These are phyloP conservation scores for Leptodactylus fuscus DNA, from an alignment of 2,113 vertebrate genomes.

Conservation along the genomic window DNA sequence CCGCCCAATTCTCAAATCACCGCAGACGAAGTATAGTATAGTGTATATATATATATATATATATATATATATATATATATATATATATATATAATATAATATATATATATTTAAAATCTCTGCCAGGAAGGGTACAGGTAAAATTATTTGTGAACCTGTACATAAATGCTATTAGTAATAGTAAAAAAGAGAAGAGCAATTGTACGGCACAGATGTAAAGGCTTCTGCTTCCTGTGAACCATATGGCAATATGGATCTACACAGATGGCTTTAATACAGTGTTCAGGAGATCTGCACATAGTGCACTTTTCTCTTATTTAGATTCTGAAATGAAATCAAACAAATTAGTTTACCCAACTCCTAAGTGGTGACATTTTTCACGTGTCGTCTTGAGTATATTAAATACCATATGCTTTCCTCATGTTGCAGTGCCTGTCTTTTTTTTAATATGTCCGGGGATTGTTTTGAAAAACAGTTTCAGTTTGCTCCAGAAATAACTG, in stretches of 20 bases:
- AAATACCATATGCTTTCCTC: slow-evolving; percentile 26
- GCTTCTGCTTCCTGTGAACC: slow-evolving; percentile 42
- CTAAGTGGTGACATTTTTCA: slow-evolving; percentile 54
- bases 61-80: too few relatives aligned
- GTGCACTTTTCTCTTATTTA: slow-evolving; percentile 46
- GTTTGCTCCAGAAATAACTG: background rate
- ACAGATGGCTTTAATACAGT: slow-evolving; percentile 52
- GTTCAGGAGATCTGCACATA: slow-evolving; percentile 46
- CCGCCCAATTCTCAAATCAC: too few relatives aligned
- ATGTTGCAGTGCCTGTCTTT: background rate
- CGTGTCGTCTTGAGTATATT: slow-evolving; percentile 38
- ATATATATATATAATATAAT: background rate
- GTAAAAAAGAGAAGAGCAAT: slow-evolving; percentile 33
- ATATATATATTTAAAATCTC: background rate
- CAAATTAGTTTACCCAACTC: slow-evolving; percentile 52
- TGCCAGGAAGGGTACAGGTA: background rate
- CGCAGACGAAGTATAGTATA: too few relatives aligned
- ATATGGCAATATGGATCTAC: slow-evolving; percentile 44
- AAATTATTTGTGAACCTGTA: background rate
- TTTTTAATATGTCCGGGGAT: background rate
- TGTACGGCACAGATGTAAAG: slow-evolving; percentile 38
- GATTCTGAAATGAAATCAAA: slow-evolving; percentile 52
- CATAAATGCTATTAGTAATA: background rate
- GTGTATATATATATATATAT: too few relatives aligned
- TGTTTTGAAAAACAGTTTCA: background rate